Evolutionary conservation across 2,113 vertebrate genomes (phyloP), one percentile per base, ranked within the genome.

Genomic region (Elephas maximus): DNA sequence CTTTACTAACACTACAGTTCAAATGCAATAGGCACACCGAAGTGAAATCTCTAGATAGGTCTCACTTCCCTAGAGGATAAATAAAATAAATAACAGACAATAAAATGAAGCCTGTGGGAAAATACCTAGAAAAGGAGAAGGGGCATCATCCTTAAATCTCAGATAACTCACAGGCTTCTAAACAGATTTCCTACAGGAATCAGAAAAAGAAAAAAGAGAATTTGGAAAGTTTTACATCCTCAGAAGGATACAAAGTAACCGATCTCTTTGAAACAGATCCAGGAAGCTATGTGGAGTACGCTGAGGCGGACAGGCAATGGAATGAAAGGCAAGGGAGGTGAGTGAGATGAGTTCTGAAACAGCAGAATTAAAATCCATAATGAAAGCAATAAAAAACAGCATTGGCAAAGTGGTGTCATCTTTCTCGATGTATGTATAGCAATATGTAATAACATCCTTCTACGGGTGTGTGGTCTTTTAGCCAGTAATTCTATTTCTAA

Each of bases 221-320:
- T 57, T 60, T 63, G 20, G 28, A 74, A 90, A 23, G 17, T 15
- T 80, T 95, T 63, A 41, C 4, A 17, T 62, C 37, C 78, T 94
- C 6, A 48, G 57, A 91, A 88, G 63, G 91, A 60, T 53, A 48
- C 10, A 71, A 76, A 93, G 26, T 79, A 84, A 79, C 17, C 84
- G 60, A 60, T 17, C 6, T 91, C 51, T 94, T 93, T 67, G 57
- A 91, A 79, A 93, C 62, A 87, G 71, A 69, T 81, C 80, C 57
- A 65, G 86, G 82, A 95, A 80, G 78, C n/a, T 44, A 10, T 8
- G 37, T 37, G 45, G 73, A 67, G 26, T 53, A 24, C 26, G 44
- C 80, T n/a, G 24, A 82, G 20, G 51, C 57, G 41, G 28, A 8
- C 76, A 88, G 44, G 37, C 2, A 18, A 26, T 6, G 23, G 33